Base-by-base conservation (phyloP, 2,113 vertebrate species). In the Chionomys nivalis region DNA sequence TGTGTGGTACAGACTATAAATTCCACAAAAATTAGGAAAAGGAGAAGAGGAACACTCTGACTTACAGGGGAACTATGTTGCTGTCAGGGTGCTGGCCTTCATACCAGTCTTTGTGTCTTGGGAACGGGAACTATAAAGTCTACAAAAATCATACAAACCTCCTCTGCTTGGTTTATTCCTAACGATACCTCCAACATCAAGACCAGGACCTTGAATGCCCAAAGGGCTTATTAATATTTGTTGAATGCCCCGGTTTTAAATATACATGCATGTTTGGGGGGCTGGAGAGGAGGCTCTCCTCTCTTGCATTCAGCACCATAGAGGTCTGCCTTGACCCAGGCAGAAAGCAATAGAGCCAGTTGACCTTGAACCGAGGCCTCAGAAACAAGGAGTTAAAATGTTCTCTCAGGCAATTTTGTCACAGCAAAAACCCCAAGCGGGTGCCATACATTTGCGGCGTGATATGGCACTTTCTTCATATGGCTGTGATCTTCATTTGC, bases 401-500 rank as follows among this genome's bases (percentile, higher is more conserved):
- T 39, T 58, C 52, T 58, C 52, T 39, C 36, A 39, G 55, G 52
- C 52, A n/a, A n/a, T 39, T 58, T n/a, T n/a, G 55, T 61, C 79
- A 58, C 21, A 1, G 78, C 21, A 1, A 49, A 0, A 4, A 55
- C 17, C 49, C 33, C 36, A 23, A n/a, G 36, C 52, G 11, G 11
- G 19, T 0, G 8, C 42, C 14, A 2, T 19, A 68, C 47, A 28
- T 73, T n/a, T 1, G 0, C 26, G 36, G 16, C 8, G 0, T 49
- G 5, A 21, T 28, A n/a, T 24, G 33, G 72, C 19, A 26, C 1
- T 33, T 31, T 78, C 61, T 49, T 21, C 4, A 12, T 2, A 1
- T 4, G 14, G 16, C 13, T 13, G 17, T 91, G 39, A 39, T 75
- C 65, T 86, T 86, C 31, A 66, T 47, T 58, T 28, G 3, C 42